Evolutionary conservation across 2,888 invertebrate species (phyloP), one percentile per base, ranked within the genome.

Genomic region (Hedya salicella): DNA sequence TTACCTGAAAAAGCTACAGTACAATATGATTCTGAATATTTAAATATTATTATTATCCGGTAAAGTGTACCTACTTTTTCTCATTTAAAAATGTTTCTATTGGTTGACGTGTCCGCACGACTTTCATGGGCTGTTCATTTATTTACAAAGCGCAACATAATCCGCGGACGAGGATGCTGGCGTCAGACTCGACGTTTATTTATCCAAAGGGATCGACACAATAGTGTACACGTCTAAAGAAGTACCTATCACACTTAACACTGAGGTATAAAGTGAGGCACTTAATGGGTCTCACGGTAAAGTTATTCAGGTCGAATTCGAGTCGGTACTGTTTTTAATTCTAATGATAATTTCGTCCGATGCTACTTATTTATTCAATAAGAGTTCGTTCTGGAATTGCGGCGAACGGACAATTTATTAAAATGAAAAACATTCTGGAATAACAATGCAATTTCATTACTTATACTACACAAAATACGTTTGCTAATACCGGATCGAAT

Each of bases 101-200:
- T 74, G 69, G 64, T 69, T 69, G 73, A 75, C 78, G 76, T 77
- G 77, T 36, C 75, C 70, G 73, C 78, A 78, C 78, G 77, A 77
- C 74, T 75, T 73, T 74, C 76, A 78, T 76, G 78, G 54, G 40
- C 48, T 32, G 54, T 48, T 48, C 21, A 42, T 60, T 39, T 60
- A 60, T 59, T 53, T 42, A 61, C 61, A 61, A 48, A 60, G 66
- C 54, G 54, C 53, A 40, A 48, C 49, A 54, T 44, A 59, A 65
- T 54, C 54, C 53, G 48, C 40, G 49, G 32, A 32, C 30, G 52
- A 11, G 52, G 54, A 32, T 48, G 48, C 21, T 25, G 48, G 60
- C 53, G 32, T 64, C 53, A 53, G 54, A 30, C 48, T 40, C 25
- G 6, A 25, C 21, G 53, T 65, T 40, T 60, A 60, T 65, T 49